phyloP scores from a whole-genome alignment of 2,888 invertebrate species.

The Dexiosoma caninum region DNA sequence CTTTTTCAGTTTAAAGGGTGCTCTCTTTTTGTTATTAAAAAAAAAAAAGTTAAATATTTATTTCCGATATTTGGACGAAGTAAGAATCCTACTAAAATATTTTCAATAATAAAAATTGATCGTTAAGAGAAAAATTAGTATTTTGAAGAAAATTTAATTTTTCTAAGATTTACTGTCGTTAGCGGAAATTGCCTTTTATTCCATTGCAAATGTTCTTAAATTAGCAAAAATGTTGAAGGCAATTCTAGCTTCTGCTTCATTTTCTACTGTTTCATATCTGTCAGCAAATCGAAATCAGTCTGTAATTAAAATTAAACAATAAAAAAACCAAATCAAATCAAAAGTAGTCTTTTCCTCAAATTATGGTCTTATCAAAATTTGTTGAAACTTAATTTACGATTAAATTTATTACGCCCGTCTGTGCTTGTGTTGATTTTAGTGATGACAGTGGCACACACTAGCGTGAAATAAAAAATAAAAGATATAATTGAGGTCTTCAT shows the following conservation, averaged over 20 bases:
- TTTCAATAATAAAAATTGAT: too few relatives aligned
- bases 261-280: conserved; percentile 12
- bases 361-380: conserved; percentile 31
- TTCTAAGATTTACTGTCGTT: too few relatives aligned
- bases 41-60: too few relatives aligned
- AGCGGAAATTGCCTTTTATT: not conserved
- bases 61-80: too few relatives aligned
- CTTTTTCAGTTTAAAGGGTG: too few relatives aligned
- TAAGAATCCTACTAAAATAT: too few relatives aligned
- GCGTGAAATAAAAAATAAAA: too few relatives aligned
- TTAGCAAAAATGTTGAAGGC: not conserved
- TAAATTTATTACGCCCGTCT: conserved; percentile 35
- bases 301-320: conserved; percentile 14
- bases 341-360: conserved; percentile 37
- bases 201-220: not conserved
- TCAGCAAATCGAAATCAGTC: conserved; percentile 11
- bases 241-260: not conserved
- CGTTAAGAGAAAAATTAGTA: too few relatives aligned
- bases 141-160: too few relatives aligned
- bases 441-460: not conserved
- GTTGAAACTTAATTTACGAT: not conserved
- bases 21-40: too few relatives aligned
- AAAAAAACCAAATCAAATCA: not conserved
- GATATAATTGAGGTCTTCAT: too few relatives aligned
- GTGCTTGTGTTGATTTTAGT: not conserved